Evolutionary conservation across 1,140 invertebrate species (phyloP).

Genomic region (Drosophila teissieri): DNA sequence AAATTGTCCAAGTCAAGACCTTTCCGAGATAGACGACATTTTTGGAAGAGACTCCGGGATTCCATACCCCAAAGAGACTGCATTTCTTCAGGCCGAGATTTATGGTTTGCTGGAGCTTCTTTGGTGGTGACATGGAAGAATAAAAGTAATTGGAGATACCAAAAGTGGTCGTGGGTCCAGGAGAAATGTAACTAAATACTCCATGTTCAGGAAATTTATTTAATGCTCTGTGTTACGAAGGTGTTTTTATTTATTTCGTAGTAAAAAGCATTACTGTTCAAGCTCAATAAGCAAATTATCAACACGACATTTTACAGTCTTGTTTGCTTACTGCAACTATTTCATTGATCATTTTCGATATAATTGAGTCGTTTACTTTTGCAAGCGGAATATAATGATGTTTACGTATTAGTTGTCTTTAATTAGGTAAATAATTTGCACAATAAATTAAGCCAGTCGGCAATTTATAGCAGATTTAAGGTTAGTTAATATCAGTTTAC

Average conservation of each 20-base stretch:
- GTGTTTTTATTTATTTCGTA: too few species aligned
- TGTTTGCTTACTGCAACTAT: conserved; percentile 7
- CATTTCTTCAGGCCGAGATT: conserved; percentile 40
- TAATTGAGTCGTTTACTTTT: conserved; percentile 10
- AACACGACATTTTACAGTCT: neutral
- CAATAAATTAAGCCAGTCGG: too few species aligned
- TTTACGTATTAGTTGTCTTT: neutral
- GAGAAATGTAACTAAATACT: neutral
- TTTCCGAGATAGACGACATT: conserved; percentile 26
- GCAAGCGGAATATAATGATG: conserved; percentile 1
- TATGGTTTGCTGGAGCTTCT: conserved; percentile 33
- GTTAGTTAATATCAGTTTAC: neutral
- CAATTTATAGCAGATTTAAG: too few species aligned
- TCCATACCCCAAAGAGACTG: conserved; percentile 18
- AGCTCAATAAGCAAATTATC: neutral
- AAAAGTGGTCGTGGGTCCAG: neutral
- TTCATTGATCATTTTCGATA: neutral
- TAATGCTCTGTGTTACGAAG: too few species aligned
- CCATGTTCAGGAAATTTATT: neutral
- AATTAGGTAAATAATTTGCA: neutral
- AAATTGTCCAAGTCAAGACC: conserved; percentile 6
- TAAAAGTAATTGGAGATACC: conserved; percentile 33
- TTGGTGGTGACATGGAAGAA: conserved; percentile 28
- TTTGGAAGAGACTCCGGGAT: conserved; percentile 13
- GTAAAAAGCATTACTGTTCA: too few species aligned